Evolutionary conservation across 2,797 vertebrate genomes (phyloP).

Genomic region (Mus spretus): DNA sequence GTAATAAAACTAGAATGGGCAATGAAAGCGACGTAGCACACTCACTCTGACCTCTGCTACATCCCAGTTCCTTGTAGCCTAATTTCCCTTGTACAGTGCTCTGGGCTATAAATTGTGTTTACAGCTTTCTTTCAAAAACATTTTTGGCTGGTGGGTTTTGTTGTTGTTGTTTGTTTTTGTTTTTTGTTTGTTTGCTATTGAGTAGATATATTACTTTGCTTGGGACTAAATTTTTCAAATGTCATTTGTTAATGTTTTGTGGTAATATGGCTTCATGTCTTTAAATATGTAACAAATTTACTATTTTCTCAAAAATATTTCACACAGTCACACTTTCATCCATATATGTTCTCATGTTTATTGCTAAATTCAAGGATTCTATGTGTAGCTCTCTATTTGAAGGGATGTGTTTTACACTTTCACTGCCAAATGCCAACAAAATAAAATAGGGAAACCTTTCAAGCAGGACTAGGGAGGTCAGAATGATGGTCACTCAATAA

Average conservation of each 20-base stretch:
- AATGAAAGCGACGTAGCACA: background rate
- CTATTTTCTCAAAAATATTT: constrained; percentile 61
- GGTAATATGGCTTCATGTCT: background rate
- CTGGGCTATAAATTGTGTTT: background rate
- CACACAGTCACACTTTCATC: background rate
- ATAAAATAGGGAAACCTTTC: constrained; percentile 52
- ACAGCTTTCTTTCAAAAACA: constrained; percentile 12
- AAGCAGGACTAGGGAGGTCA: background rate
- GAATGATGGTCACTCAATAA: constrained; percentile 45
- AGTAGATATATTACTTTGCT: constrained; percentile 35
- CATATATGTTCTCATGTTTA: constrained; percentile 24
- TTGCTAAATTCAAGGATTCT: constrained; percentile 26
- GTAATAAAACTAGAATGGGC: background rate
- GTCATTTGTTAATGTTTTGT: constrained; percentile 49
- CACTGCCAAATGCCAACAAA: constrained; percentile 14
- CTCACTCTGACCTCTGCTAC: background rate
- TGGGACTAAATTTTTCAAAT: constrained; percentile 43
- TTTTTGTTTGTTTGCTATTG: background rate
- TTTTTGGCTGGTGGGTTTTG: background rate
- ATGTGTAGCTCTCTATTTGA: background rate
- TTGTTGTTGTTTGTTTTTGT: background rate
- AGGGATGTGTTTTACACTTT: constrained; percentile 32
- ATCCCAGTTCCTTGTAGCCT: constrained; percentile 15
- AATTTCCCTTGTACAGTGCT: background rate
- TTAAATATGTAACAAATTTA: constrained; percentile 45